Percentiles rank a stretch among this genome's conserved stretches.
Evolutionary conservation across 2,797 vertebrate genomes (phyloP).

Genomic region (Cebuella pygmaea): DNA sequence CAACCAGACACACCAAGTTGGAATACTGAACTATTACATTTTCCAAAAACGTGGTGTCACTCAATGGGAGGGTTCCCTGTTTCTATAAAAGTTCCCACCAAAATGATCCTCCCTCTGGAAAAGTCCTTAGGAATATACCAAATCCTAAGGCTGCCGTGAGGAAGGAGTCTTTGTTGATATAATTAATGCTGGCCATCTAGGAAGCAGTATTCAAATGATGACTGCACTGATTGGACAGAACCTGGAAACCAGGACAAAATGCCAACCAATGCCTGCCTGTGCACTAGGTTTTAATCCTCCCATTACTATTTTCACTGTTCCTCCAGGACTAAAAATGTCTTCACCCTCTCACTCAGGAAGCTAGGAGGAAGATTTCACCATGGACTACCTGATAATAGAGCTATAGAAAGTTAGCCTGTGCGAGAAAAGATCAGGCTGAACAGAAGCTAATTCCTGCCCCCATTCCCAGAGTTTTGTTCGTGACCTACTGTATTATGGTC

Average conservation of each 20-base stretch:
- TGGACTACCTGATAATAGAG: not conserved
- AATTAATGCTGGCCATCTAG: not conserved
- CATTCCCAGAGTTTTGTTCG: conserved; percentile 36
- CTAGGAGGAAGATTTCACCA: not conserved
- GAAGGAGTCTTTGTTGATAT: not conserved
- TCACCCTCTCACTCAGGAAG: not conserved
- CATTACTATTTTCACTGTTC: not conserved
- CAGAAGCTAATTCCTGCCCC: conserved; percentile 18
- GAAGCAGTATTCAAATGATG: conserved; percentile 18
- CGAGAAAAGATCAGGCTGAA: not conserved
- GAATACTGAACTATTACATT: not conserved
- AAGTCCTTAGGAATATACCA: not conserved
- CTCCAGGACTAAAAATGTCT: not conserved
- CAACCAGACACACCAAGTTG: not conserved
- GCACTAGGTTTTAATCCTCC: not conserved
- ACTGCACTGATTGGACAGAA: not conserved
- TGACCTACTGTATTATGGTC: conserved; percentile 74
- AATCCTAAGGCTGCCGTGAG: not conserved
- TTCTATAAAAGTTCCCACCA: not conserved
- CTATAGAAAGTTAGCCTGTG: not conserved
- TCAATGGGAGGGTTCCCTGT: not conserved
- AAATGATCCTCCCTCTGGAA: not conserved
- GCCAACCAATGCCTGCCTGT: not conserved
- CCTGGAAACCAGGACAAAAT: not conserved
- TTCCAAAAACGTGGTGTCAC: not conserved